Base-by-base conservation (phyloP, 1,140 invertebrate genomes). In the Epicauta chinensis region DNA sequence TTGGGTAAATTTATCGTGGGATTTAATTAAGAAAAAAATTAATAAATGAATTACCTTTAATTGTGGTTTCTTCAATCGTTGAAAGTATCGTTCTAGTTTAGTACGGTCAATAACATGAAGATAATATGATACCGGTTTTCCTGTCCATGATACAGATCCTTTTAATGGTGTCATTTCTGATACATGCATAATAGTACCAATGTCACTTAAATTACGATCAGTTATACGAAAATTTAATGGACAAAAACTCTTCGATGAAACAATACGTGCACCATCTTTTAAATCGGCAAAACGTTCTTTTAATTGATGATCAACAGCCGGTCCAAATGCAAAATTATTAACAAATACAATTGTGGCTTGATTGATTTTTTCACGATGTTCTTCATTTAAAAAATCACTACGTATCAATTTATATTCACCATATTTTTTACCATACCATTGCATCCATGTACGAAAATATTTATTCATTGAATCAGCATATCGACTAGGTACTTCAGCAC, bases 241-340 rank as follows among this genome's bases (percentile, higher is more conserved):
- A 75, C 95, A 98, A 75, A 98, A 98, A 54, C 93, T 93, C 73
- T 97, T 97, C 10, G 95, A 98, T n/a, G 96, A 98, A 13, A 98
- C 93, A 57, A 98, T 96, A 63, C 91, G 82, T 11, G 95, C 93
- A 54, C 91, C 91, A 74, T 98, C 95, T 64, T 90, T 89, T 59
- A 98, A 81, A 73, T 98, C 94, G 12, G 92, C 91, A 77, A 98
- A 98, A 62, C 91, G 80, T 69, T 95, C 87, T 73, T 98, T 98
- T 44, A 98, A 72, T 76, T 93, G 87, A 75, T 98, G 94, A 76
- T 98, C 95, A 11, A 98, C 93, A 51, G 84, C 86, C 29, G 96
- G 94, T 12, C 95, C 95, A 71, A 98, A 98, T 32, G 95, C 94
- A 78, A 96, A 98, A 77, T 98, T 98, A 75, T 98, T 98, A 3